Percentiles rank a stretch among this genome's conserved stretches.
These are phyloP conservation scores for Athetis lepigone DNA, from an alignment of 2,888 invertebrate genomes.

Conservation along the genomic window DNA sequence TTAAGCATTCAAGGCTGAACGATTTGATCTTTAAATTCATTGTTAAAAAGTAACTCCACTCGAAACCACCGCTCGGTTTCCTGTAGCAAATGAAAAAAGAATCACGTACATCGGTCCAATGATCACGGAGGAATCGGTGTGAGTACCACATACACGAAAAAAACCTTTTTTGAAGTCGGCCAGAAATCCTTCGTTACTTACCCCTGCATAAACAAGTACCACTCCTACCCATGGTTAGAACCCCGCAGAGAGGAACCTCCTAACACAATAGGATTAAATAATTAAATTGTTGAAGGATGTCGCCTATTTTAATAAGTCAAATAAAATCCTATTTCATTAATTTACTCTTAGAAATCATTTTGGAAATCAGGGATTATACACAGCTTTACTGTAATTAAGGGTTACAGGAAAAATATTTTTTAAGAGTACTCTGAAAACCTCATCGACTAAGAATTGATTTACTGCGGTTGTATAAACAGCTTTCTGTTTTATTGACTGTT, in stretches of 20 bases:
- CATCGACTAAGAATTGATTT: constrained; percentile 24
- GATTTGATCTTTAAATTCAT: too few relatives aligned
- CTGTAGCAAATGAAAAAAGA: neutral
- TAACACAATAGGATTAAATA: constrained; percentile 27
- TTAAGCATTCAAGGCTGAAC: too few relatives aligned
- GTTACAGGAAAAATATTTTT: neutral
- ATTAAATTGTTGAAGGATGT: constrained; percentile 20
- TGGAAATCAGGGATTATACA: constrained; percentile 15
- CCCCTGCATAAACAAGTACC: constrained; percentile 5
- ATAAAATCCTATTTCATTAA: constrained; percentile 18
- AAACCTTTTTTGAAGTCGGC: neutral
- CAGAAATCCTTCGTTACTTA: neutral
- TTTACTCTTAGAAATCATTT: constrained; percentile 15
- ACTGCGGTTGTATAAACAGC: too few relatives aligned
- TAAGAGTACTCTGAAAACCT: constrained; percentile 13
- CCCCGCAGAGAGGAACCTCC: neutral
- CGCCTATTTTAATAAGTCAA: constrained; percentile 28
- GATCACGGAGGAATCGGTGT: neutral
- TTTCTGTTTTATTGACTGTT: too few relatives aligned
- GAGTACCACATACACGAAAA: neutral
- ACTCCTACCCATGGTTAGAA: neutral
- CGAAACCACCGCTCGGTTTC: neutral
- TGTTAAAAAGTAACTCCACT: too few relatives aligned
- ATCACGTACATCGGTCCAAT: neutral
- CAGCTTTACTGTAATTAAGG: constrained; percentile 18